Evolutionary conservation across 2,888 invertebrate species (phyloP).

Genomic region (Synergus umbraculus): DNA sequence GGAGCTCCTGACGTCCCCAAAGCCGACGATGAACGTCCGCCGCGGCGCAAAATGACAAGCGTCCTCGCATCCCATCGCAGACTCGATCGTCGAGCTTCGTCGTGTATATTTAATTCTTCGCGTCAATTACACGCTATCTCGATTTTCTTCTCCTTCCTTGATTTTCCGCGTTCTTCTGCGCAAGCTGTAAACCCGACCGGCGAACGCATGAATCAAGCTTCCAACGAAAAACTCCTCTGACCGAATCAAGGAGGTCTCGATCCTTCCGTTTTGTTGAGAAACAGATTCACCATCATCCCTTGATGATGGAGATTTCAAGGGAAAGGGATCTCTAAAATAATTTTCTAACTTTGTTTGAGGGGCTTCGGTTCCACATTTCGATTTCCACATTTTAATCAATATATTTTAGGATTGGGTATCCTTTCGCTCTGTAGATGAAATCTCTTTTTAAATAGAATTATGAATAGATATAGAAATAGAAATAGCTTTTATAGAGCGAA

Average conservation of each 20-base stretch:
- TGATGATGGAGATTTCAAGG: too few species aligned
- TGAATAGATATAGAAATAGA: too few species aligned
- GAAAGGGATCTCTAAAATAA: not conserved
- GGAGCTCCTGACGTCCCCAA: not conserved
- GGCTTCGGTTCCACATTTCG: too few species aligned
- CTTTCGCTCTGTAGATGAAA: too few species aligned
- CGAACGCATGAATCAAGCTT: not conserved
- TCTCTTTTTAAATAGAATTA: too few species aligned
- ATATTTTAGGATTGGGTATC: too few species aligned
- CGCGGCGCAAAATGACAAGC: slow-evolving; percentile 10
- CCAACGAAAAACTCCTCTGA: not conserved
- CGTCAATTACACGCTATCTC: slow-evolving; percentile 72
- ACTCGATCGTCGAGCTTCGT: not conserved
- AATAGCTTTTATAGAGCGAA: too few species aligned
- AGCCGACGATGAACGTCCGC: slow-evolving; percentile 30
- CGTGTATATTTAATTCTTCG: slow-evolving; percentile 66
- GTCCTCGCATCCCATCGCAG: not conserved
- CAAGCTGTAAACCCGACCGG: not conserved
- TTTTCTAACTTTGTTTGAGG: not conserved
- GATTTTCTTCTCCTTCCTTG: slow-evolving; percentile 59
- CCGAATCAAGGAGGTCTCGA: not conserved
- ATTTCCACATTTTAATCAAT: too few species aligned
- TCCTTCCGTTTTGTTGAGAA: not conserved
- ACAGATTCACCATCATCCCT: not conserved
- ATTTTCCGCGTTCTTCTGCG: slow-evolving; percentile 47